Conservation (phyloP, 1,140 invertebrate species). For the Zaprionus africanus region DNA sequence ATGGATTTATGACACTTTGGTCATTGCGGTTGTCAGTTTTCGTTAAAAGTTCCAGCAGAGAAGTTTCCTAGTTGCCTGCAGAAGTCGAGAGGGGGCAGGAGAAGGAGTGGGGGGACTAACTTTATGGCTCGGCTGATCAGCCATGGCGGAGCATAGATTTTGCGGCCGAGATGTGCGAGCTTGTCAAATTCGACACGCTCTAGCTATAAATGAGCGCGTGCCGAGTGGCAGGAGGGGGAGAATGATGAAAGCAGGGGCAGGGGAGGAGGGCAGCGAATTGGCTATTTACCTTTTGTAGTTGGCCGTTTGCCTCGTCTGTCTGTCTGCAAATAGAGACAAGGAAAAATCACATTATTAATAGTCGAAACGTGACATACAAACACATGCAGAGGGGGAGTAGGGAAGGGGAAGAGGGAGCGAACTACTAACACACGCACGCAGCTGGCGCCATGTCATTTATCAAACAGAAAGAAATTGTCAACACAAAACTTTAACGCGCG, state of each 20-base stretch:
- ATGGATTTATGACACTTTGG: conserved; percentile 82
- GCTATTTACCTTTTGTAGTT: conserved; percentile 63
- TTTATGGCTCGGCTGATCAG: conserved; percentile 44
- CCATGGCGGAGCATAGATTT: conserved; percentile 43
- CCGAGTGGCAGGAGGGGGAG: neutral
- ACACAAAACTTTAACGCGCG: conserved; percentile 46
- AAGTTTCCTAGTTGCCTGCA: conserved; percentile 9
- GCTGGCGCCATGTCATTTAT: conserved; percentile 66
- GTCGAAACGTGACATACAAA: conserved; percentile 69
- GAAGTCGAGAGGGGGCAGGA: too few species aligned
- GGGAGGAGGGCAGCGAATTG: too few species aligned
- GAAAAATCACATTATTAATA: conserved; percentile 75
- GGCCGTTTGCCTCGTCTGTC: conserved; percentile 21
- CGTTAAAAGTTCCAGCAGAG: conserved; percentile 66
- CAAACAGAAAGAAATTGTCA: conserved; percentile 57
- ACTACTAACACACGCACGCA: conserved; percentile 19
- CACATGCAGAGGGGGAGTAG: too few species aligned
- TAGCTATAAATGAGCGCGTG: conserved; percentile 54
- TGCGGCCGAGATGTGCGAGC: conserved; percentile 26
- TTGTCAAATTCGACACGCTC: conserved; percentile 68
- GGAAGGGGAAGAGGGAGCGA: neutral
- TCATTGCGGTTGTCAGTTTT: conserved; percentile 81
- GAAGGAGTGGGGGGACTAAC: conserved; percentile 19
- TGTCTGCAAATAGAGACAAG: conserved; percentile 76
- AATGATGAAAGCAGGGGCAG: neutral